Base-by-base conservation (phyloP, 2,888 invertebrate genomes). In the Acanthacorydalis orientalis region DNA sequence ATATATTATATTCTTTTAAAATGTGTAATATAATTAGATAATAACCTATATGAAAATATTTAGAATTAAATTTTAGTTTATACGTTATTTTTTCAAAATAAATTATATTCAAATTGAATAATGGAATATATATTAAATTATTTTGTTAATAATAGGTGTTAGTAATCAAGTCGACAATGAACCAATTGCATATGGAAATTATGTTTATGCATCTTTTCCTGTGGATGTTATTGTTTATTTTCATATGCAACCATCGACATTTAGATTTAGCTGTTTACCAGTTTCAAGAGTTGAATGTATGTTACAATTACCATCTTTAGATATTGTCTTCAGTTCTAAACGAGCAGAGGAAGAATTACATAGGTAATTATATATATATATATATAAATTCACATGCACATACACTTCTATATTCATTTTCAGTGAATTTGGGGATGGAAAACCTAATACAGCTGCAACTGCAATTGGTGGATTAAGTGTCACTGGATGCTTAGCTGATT, bases 191-290 rank as follows among this genome's bases (percentile, higher is more conserved):
- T 78, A 80, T 57, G 81, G 80, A 1, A 83, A 83, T 65, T 87
- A 86, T 60, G 86, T 84, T 54, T 89, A 89, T 62, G 85, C 90
- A 35, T 91, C 93, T 47, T 96, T 98, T 65, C 97, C 97, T 0
- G 95, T 98, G 1, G 97, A 98, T 68, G 95, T 98, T 23, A 89
- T 98, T 56, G 95, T 98, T 39, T 95, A 95, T 68, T 90, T 98
- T 70, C 90, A 92, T 66, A 95, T 97, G 82, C 93, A 96, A 64
- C 95, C 96, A 1, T 92, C 92, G 48, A 90, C 92, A 1, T 91
- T 96, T 67, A 70, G 96, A 50, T 97, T 98, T 68, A 91, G 90
- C 55, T 96, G 96, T 67, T 74, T 93, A 58, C 96, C 96, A 1
- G 88, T 92, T 1, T 93, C 93, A 6, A 72, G 93, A 51, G 95